Conservation (phyloP, 2,797 vertebrate species). For the Huso huso region DNA sequence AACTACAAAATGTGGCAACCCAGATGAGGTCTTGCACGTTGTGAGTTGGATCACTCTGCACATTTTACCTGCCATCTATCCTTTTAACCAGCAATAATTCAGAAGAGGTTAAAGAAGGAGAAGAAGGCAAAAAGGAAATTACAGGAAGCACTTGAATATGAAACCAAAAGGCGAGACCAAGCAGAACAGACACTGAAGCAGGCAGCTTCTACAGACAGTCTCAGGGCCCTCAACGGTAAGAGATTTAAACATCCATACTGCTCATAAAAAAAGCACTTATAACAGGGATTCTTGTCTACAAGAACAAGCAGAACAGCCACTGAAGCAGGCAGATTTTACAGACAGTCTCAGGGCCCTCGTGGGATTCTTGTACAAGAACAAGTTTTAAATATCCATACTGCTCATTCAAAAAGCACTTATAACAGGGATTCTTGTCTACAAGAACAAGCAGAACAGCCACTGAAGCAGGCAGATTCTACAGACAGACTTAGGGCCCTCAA, state of each 20-base stretch:
- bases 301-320: slow-evolving; percentile 87
- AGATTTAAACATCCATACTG: slow-evolving; percentile 25
- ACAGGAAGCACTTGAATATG: slow-evolving; percentile 96
- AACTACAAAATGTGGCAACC: background rate
- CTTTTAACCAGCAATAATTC: slow-evolving; percentile 79
- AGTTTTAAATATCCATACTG: slow-evolving; percentile 26
- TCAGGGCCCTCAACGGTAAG: slow-evolving; percentile 94
- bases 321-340: slow-evolving; percentile 91
- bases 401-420: too few relatives aligned
- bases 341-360: slow-evolving; percentile 91
- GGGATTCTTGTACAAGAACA: too few relatives aligned
- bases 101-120: slow-evolving; percentile 98
- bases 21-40: background rate
- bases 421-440: slow-evolving; percentile 68
- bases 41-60: background rate
- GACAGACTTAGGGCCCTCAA: slow-evolving; percentile 93
- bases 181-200: slow-evolving; percentile 91
- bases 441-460: slow-evolving; percentile 87
- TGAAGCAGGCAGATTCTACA: slow-evolving; percentile 91
- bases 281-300: too few relatives aligned
- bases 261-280: too few relatives aligned
- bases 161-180: slow-evolving; percentile 93
- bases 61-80: background rate
- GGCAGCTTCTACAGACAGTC: slow-evolving; percentile 87
- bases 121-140: slow-evolving; percentile 99